Conservation (phyloP, 2,888 invertebrate genomes). For the Notodonta ziczac region DNA sequence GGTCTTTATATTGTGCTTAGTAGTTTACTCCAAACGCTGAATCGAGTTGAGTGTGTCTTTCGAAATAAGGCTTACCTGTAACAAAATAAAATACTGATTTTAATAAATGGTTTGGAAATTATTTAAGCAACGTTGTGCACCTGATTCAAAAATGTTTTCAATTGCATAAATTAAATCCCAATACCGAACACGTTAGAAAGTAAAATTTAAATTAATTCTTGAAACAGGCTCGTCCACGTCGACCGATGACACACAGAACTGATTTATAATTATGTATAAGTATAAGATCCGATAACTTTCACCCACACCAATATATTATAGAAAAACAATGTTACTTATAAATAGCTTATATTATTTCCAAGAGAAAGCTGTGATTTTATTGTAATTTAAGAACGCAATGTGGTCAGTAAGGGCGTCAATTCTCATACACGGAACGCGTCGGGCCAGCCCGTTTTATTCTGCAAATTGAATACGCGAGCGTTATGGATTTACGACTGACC, state of each 20-base stretch:
- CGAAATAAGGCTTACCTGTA: background rate
- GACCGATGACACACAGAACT: background rate
- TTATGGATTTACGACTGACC: slow-evolving; percentile 57
- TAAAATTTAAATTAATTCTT: background rate
- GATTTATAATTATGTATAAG: background rate
- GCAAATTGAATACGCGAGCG: slow-evolving; percentile 73
- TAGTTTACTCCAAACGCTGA: background rate
- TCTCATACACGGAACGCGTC: slow-evolving; percentile 50
- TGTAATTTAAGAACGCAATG: no score
- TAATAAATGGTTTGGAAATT: no score
- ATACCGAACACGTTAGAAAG: background rate
- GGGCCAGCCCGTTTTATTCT: slow-evolving; percentile 57
- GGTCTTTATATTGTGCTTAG: no score
- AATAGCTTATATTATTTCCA: background rate
- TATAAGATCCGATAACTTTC: background rate
- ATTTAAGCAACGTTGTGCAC: no score
- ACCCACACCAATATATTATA: background rate
- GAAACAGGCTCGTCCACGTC: background rate
- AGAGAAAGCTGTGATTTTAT: background rate
- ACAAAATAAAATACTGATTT: no score
- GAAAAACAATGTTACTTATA: background rate
- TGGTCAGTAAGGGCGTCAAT: slow-evolving; percentile 24
- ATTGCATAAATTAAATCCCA: background rate
- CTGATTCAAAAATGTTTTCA: no score
- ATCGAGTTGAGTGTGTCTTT: background rate